phyloP scores from a whole-genome alignment of 1,140 invertebrate species.

The Lucilia sericata region DNA sequence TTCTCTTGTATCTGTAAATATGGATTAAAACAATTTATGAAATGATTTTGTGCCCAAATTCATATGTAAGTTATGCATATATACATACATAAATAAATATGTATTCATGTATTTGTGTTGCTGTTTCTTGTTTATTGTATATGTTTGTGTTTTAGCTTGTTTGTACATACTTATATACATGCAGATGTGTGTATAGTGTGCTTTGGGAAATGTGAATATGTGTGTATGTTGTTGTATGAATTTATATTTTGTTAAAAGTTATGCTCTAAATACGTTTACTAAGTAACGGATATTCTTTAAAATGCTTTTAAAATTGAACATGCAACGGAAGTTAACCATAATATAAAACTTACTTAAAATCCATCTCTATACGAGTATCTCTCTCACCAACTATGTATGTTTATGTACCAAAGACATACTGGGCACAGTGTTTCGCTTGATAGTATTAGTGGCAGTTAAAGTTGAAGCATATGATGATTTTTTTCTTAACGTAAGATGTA shows the following conservation, averaged over 20 bases:
- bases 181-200: neutral
- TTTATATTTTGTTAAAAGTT: conserved; percentile 33
- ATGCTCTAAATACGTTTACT: conserved; percentile 38
- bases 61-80: neutral
- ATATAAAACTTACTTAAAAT: conserved; percentile 30
- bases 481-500: too few species aligned
- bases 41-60: neutral
- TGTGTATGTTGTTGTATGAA: neutral
- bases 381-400: neutral
- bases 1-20: neutral
- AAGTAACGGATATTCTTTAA: conserved; percentile 43
- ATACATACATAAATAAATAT: neutral
- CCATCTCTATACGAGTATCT: conserved; percentile 2
- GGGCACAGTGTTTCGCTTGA: too few species aligned
- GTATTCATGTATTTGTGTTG: neutral
- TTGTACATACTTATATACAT: too few species aligned
- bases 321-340: conserved; percentile 40
- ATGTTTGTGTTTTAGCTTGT: neutral
- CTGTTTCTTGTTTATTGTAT: neutral
- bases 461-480: too few species aligned
- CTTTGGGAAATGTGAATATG: neutral
- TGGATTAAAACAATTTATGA: neutral
- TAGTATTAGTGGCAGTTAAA: too few species aligned
- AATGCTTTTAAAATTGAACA: conserved; percentile 42
- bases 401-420: neutral